Conservation (phyloP, 2,888 invertebrate genomes). For the Acanthosoma haemorrhoidale region DNA sequence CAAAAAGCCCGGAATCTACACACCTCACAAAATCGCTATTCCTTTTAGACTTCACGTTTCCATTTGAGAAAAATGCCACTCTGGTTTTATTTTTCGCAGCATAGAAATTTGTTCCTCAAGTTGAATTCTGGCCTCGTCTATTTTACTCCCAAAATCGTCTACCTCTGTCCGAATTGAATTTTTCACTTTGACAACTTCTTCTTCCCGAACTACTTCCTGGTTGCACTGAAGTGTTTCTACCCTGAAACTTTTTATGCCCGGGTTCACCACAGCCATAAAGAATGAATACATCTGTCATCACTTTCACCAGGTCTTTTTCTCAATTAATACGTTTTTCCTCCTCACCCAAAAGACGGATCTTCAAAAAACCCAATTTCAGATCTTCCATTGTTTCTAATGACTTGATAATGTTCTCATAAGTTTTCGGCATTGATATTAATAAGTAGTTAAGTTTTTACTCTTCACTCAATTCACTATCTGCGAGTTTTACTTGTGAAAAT, state of each 20-base stretch:
- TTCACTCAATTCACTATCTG: not conserved
- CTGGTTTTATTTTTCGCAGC: not conserved
- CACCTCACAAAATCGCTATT: not conserved
- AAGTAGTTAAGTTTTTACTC: slow-evolving; percentile 12
- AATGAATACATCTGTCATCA: not conserved
- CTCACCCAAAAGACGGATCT: slow-evolving; percentile 4
- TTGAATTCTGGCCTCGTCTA: not conserved
- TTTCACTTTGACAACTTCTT: not conserved
- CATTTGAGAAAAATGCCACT: not conserved
- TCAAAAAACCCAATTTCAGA: not conserved
- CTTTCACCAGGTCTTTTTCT: not conserved
- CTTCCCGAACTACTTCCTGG: not conserved
- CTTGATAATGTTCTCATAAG: slow-evolving; percentile 16
- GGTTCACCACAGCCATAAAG: not conserved
- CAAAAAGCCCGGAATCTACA: not conserved
- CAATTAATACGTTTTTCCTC: slow-evolving; percentile 17
- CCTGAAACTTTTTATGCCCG: not conserved
- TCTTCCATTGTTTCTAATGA: slow-evolving; percentile 11
- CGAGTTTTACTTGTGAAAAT: slow-evolving; percentile 19
- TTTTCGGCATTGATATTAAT: slow-evolving; percentile 14
- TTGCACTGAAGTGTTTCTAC: too few relatives aligned
- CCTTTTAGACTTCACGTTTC: not conserved
- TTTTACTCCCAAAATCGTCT: too few relatives aligned
- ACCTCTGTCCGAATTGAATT: not conserved
- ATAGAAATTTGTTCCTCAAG: not conserved